Evolutionary conservation across 2,888 invertebrate species (phyloP), one percentile per base, ranked within the genome.

Genomic region (Eupithecia vulgata): DNA sequence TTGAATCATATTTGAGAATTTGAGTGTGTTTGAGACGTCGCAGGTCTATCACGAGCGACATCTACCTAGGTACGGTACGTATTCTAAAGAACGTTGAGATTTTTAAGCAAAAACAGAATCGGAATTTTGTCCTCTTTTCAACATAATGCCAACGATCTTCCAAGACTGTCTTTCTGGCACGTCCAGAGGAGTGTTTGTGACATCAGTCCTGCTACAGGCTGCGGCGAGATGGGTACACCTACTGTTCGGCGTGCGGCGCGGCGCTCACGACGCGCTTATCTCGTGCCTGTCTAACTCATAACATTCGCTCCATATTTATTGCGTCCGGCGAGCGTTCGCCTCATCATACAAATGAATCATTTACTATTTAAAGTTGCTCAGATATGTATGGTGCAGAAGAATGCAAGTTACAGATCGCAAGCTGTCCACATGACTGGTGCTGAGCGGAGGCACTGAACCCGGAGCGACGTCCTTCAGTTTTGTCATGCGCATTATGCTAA

Each of bases 281-380:
- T 52, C 35, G 66, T 45, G 73, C 37, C 48, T 21, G n/a, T 48
- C 48, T 21, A 59, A 37, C 59, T 45, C 81, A 80, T 79, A 59
- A 59, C 42, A 68, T 45, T 61, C 61, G 66, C 69, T 59, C 66
- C 30, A 66, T 73, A 73, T 73, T 73, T 73, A 69, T 73, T 62
- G 72, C 68, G 30, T 2, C 17, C 25, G n/a, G 45, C 35, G 67
- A 17, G 34, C n/a, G 42, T 45, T 57, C 61, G 25, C 48, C 40
- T 35, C 1, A 30, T 48, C 48, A 48, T 21, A 48, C 0, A 10
- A n/a, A 48, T n/a, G n/a, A 48, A 48, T 48, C 8, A 48, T 48
- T n/a, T 6, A 48, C 48, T 48, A 0, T 48, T n/a, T 48, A 21
- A 45, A 48, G 10, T 10, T 52, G 48, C 10, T 52, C 10, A 21